Percentiles rank a stretch among this genome's conserved stretches.
phyloP scores from a whole-genome alignment of 2,797 vertebrate species.

The Aphelocoma californica region DNA sequence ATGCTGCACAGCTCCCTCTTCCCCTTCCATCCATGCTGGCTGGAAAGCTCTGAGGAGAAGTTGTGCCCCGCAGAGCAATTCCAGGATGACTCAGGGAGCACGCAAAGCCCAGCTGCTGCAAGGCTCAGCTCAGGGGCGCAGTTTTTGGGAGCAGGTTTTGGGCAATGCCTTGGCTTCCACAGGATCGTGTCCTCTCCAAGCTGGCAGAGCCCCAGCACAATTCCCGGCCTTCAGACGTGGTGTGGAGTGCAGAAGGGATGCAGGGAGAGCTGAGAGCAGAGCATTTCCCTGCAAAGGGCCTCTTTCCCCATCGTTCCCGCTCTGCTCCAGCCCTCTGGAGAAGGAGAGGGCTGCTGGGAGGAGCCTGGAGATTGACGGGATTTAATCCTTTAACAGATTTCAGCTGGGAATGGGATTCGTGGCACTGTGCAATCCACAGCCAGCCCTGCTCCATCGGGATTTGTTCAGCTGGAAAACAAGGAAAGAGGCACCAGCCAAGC shows the following conservation, averaged over 20 bases:
- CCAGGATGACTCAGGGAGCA: not conserved
- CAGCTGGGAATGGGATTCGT: not conserved
- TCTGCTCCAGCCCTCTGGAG: not conserved
- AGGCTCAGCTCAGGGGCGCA: not conserved
- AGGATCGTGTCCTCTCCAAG: rapidly evolving
- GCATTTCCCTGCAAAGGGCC: not conserved
- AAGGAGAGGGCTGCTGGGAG: not conserved
- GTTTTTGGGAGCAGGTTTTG: rapidly evolving
- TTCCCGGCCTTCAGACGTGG: rapidly evolving
- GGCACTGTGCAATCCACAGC: not conserved
- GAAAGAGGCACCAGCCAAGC: rapidly evolving
- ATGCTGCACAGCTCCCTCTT: not conserved
- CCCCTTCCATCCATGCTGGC: not conserved
- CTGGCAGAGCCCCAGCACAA: not conserved
- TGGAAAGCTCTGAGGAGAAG: not conserved
- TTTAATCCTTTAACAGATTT: not conserved
- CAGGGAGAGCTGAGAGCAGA: not conserved
- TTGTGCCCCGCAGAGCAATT: rapidly evolving
- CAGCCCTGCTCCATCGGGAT: rapidly evolving
- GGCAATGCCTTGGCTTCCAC: not conserved
- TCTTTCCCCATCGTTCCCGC: not conserved
- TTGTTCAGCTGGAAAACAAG: not conserved
- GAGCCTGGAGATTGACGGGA: not conserved
- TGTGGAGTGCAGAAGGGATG: not conserved
- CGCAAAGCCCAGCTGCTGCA: not conserved